Percentiles rank a stretch among this genome's conserved stretches.
Conservation (phyloP, 2,113 vertebrate species). For the Chionomys nivalis region DNA sequence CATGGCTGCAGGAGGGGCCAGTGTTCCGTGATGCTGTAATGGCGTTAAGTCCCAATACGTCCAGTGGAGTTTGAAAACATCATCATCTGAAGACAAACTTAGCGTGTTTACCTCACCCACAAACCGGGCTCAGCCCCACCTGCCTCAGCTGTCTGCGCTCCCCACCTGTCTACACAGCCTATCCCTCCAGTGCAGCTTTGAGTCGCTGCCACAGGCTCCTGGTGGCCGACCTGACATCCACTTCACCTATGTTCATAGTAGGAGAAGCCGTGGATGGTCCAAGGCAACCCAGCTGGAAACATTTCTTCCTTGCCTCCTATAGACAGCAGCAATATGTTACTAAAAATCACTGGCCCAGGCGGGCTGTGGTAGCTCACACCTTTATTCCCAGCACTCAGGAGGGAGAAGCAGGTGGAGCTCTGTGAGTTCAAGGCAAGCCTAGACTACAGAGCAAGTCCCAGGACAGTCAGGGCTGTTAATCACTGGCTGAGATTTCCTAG, state of each 20-base stretch:
- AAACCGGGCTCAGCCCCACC: neutral
- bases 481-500: neutral
- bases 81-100: neutral
- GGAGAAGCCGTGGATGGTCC: neutral
- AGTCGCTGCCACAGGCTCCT: neutral
- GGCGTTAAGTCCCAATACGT: neutral
- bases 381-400: neutral
- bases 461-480: neutral
- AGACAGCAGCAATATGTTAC: neutral
- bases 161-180: neutral
- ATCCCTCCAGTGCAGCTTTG: neutral
- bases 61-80: neutral
- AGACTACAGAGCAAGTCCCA: neutral
- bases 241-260: neutral
- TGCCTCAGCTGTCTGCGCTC: neutral
- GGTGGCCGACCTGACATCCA: neutral
- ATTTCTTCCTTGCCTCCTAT: neutral
- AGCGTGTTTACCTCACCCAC: neutral
- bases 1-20: neutral
- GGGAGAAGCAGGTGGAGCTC: neutral
- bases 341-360: neutral
- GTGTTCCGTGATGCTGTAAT: neutral
- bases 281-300: neutral
- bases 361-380: rapidly evolving
- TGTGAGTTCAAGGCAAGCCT: neutral